Base-by-base conservation (phyloP, 1,140 invertebrate species). In the Euura lappo region DNA sequence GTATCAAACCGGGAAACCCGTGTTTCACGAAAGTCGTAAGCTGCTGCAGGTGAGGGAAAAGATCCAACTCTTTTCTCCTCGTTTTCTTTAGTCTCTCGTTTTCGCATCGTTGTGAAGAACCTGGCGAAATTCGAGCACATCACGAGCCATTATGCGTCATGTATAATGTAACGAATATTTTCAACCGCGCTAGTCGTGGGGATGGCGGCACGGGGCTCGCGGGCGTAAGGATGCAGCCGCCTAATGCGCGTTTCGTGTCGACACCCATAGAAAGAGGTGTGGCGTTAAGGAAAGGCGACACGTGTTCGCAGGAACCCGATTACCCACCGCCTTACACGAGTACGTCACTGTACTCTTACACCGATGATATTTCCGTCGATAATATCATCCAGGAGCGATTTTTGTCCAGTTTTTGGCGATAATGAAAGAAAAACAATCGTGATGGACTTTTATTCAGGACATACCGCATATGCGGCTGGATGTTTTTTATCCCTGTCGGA, bases 401-500 rank as follows among this genome's bases (percentile, higher is more conserved):
- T 28, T 28, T 28, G 28, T 28, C 28, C 28, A 28, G 28, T 28
- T 28, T 28, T 28, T 28, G 28, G 28, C 28, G 28, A 28, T 28
- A 28, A 28, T 28, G 51, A 60, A 11, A 6, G 13, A 11, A 60
- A 60, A 60, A 60, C 10, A 60, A n/a, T 28, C 28, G 13, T 8
- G 8, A 60, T 5, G 13, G 13, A 60, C 6, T 60, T 60, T 60
- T n/a, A 60, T 60, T 60, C 51, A 11, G 5, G 10, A 60, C 13
- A 60, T 6, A 3, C 10, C 13, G 10, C 51, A n/a, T 60, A n/a
- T 8, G 10, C 10, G 8, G 51, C 13, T 8, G 51, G 51, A 11
- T 11, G 13, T 11, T 60, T 60, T 45, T 69, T 77, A 64, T 72
- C 76, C 42, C 73, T 72, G 65, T 77, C 79, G 79, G 79, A 80